phyloP scores from a whole-genome alignment of 2,113 vertebrate genomes.

The Entomyzon cyanotis region DNA sequence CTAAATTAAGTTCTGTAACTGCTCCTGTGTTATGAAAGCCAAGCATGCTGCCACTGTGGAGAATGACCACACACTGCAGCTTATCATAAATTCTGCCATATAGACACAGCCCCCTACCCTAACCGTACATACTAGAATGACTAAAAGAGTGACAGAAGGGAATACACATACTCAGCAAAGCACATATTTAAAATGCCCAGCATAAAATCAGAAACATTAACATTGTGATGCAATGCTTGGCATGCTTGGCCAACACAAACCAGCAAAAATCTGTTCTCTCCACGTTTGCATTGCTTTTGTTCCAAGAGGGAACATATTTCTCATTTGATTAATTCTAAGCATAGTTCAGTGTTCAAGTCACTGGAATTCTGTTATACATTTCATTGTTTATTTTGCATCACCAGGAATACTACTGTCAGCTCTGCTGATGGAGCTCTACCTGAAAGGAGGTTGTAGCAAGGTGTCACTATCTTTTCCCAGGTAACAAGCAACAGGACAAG shows the following conservation, averaged over 20 bases:
- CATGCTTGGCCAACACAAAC: neutral
- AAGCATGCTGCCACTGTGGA: neutral
- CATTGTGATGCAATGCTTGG: neutral
- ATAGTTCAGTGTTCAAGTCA: neutral
- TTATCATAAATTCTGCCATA: neutral
- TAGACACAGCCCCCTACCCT: neutral
- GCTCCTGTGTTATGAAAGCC: neutral
- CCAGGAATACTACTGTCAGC: neutral
- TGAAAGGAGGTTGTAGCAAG: neutral
- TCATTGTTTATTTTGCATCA: neutral
- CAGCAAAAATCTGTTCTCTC: neutral
- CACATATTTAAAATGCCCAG: neutral
- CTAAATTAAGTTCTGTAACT: neutral
- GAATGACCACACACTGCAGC: neutral
- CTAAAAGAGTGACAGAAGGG: neutral
- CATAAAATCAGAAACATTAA: neutral
- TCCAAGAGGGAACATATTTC: neutral
- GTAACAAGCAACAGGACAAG: neutral
- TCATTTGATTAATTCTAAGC: neutral
- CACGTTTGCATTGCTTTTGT: neutral
- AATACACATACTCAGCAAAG: neutral
- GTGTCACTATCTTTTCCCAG: neutral
- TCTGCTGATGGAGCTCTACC: neutral
- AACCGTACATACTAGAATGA: neutral
- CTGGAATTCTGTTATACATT: neutral